Base-by-base conservation (phyloP, 37 sponge, comb jelly and placozoan species). In the Tethya wilhelma region DNA sequence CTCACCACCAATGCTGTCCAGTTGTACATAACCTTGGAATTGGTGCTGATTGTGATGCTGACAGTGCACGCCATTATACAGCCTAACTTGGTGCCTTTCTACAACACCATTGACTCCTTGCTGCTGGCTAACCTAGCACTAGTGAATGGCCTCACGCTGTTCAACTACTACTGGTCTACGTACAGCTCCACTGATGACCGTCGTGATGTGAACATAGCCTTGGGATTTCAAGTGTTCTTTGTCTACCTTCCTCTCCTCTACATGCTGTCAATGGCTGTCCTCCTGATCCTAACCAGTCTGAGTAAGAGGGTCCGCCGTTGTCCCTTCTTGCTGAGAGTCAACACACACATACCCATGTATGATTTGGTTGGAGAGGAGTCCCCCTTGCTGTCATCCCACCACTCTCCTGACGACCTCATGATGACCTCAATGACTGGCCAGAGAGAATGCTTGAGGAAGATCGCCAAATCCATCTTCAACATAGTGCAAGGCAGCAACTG, bases 171-270 rank as follows among this genome's bases (percentile, higher is more conserved):
- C 41, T 69, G 40, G 46, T 22, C 58, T 2, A 58, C 28, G 56
- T 68, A 55, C 39, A 25, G 5, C n/a, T 59, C 55, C 19, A 31
- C 41, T 2, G 31, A 20, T 3, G 57, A 45, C 11, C n/a, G n/a
- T n/a, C 8, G 29, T 4, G 23, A 25, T 25, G n/a, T 67, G 17
- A 17, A 9, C 23, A 26, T 34, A 59, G 62, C 46, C 59, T 56
- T 44, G 41, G 7, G 23, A 1, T 23, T 75, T 9, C 84, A 84
- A 58, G 42, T 74, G 58, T 3, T 74, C 2, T 69, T 84, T 25
- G 65, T 74, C 39, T 73, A 73, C 65, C 62, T 72, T 0, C 83
- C 83, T 11, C 19, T 82, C 25, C 1, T 82, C 46, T 82, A 82
- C 53, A 72, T 82, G 46, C 30, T 26, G 17, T 25, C 71, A 25